Conservation (phyloP, 2,888 invertebrate genomes). For the Geophilus truncorum region DNA sequence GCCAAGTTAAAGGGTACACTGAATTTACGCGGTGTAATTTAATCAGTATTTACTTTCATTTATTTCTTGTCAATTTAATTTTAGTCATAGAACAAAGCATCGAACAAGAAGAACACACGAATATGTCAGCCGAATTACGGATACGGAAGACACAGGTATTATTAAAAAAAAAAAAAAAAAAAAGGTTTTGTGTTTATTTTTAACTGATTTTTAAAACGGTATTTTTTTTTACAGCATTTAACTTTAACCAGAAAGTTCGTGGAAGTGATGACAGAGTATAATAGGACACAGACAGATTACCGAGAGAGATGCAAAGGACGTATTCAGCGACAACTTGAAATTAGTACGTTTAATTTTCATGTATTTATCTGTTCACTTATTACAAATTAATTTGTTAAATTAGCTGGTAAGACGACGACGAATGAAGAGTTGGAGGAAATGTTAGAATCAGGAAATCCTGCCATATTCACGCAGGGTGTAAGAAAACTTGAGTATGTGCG, state of each 20-base stretch:
- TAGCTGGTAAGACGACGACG: conserved; percentile 92
- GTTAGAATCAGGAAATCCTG: conserved; percentile 97
- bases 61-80: conserved; percentile 42
- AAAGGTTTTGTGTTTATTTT: background rate
- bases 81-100: conserved; percentile 98
- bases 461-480: conserved; percentile 96
- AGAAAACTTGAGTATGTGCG: conserved; percentile 43
- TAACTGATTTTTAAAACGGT: too few relatives aligned
- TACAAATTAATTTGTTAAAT: conserved; percentile 41
- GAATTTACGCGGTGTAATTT: background rate
- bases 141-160: conserved; percentile 84
- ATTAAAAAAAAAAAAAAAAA: background rate
- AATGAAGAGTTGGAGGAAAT: conserved; percentile 98
- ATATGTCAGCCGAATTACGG: conserved; percentile 97
- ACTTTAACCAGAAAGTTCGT: conserved; percentile 98
- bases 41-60: background rate
- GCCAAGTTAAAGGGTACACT: conserved; percentile 92
- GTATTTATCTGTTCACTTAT: background rate
- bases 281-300: conserved; percentile 99
- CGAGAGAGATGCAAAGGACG: conserved; percentile 98
- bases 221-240: conserved; percentile 71
- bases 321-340: conserved; percentile 98
- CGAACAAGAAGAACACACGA: conserved; percentile 98
- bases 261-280: conserved; percentile 99
- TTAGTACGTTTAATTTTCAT: conserved; percentile 59